phyloP scores from a whole-genome alignment of 2,113 vertebrate genomes.

The Sitta europaea region DNA sequence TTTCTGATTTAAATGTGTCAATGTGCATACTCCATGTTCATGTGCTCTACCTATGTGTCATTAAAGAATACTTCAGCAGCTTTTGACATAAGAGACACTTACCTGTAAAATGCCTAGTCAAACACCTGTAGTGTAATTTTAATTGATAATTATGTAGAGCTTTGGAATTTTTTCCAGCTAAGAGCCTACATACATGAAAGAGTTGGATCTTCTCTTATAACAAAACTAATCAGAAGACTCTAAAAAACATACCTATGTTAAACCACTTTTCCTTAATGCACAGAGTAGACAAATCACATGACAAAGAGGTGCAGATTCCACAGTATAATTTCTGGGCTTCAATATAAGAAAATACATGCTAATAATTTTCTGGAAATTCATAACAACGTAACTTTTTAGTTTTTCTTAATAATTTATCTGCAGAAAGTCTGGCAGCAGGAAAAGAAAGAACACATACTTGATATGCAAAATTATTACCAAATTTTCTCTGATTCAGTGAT shows the following conservation, averaged over 20 bases:
- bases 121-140: neutral
- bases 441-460: neutral
- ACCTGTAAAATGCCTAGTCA: neutral
- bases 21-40: rapidly evolving
- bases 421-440: neutral
- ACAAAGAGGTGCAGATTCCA: neutral
- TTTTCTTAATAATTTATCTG: neutral
- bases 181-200: neutral
- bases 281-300: neutral
- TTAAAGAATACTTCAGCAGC: neutral
- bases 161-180: neutral
- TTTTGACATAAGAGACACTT: neutral
- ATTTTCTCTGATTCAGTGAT: neutral
- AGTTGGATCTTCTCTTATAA: neutral
- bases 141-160: neutral
- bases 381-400: neutral
- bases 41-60: neutral
- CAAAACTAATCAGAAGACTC: neutral
- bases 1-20: neutral
- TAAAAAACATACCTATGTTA: neutral
- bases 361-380: neutral
- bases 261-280: neutral
- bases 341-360: neutral
- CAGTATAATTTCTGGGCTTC: neutral
- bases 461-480: neutral